A percentile compares a stretch with the other conserved stretches of the same genome.
phyloP scores from a whole-genome alignment of 2,113 vertebrate species.

The Seriola dumerili region DNA sequence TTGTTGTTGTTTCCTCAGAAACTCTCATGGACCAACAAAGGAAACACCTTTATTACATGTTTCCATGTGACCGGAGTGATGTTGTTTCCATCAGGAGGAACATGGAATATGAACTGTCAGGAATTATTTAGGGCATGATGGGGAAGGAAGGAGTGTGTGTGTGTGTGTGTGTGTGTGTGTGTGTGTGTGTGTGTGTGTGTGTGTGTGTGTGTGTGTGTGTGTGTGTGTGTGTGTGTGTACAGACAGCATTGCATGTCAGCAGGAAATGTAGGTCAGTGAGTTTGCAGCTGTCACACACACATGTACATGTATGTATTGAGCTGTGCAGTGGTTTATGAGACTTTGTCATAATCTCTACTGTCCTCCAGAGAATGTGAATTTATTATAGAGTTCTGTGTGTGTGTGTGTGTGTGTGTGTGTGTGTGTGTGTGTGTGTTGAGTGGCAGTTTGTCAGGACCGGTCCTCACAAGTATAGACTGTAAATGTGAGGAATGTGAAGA shows the following conservation, averaged over 20 bases:
- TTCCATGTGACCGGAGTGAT: constrained; percentile 23
- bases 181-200: neutral
- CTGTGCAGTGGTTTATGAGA: no score
- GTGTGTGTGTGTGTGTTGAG: neutral
- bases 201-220: no score
- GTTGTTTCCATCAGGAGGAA: constrained; percentile 36
- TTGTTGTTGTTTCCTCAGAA: neutral
- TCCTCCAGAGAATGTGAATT: no score
- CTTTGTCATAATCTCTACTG: no score
- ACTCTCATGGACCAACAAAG: neutral
- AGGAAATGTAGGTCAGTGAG: constrained; percentile 70
- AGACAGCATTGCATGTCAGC: constrained; percentile 14
- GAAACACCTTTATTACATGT: constrained; percentile 14
- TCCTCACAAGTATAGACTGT: neutral
- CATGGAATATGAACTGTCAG: constrained; percentile 39
- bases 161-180: neutral
- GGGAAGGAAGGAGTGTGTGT: constrained; percentile 40
- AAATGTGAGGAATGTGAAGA: neutral
- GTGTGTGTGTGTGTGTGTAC: no score
- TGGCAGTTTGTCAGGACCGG: neutral
- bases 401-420: constrained; percentile 6
- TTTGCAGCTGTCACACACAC: constrained; percentile 66
- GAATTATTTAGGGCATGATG: constrained; percentile 57
- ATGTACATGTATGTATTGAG: neutral
- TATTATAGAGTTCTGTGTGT: no score